These are phyloP conservation scores for Lagenorhynchus albirostris DNA, from an alignment of 2,113 vertebrate species.

Conservation along the genomic window DNA sequence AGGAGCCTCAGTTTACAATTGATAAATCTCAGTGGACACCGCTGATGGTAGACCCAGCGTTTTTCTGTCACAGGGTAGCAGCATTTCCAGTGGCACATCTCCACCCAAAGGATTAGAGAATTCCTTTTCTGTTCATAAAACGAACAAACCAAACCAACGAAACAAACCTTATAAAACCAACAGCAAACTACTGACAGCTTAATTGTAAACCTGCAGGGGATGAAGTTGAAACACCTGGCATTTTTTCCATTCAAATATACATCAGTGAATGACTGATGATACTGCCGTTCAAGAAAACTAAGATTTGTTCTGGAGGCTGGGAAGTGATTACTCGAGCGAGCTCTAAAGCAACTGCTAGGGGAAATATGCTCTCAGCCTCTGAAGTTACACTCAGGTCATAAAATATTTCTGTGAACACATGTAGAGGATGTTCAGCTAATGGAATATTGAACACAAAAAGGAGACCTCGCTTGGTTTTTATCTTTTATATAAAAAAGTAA, in stretches of 20 bases:
- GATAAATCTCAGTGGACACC: not conserved
- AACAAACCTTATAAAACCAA: not conserved
- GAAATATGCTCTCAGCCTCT: slow-evolving; percentile 6
- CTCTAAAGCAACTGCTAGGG: slow-evolving; percentile 41
- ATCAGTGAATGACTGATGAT: slow-evolving; percentile 28
- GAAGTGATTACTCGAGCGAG: slow-evolving; percentile 7
- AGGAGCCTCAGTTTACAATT: not conserved
- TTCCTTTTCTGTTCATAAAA: slow-evolving; percentile 10
- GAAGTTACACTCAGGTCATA: slow-evolving; percentile 9
- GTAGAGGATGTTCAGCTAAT: not conserved
- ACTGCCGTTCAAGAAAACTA: slow-evolving; percentile 18
- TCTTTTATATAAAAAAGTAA: slow-evolving; percentile 9
- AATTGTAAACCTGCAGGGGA: slow-evolving; percentile 15
- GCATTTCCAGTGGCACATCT: not conserved
- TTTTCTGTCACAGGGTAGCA: not conserved
- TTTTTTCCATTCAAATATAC: slow-evolving; percentile 36
- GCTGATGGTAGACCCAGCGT: not conserved
- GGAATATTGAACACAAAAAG: slow-evolving; percentile 22
- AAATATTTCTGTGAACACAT: slow-evolving; percentile 44
- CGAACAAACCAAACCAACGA: not conserved
- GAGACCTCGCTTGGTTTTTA: not conserved
- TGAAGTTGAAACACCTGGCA: slow-evolving; percentile 7
- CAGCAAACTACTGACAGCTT: not conserved
- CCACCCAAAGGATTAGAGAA: not conserved
- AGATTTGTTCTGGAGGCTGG: slow-evolving; percentile 30